Base-by-base conservation (phyloP, 1,140 invertebrate genomes). In the Drosophila watanabei region DNA sequence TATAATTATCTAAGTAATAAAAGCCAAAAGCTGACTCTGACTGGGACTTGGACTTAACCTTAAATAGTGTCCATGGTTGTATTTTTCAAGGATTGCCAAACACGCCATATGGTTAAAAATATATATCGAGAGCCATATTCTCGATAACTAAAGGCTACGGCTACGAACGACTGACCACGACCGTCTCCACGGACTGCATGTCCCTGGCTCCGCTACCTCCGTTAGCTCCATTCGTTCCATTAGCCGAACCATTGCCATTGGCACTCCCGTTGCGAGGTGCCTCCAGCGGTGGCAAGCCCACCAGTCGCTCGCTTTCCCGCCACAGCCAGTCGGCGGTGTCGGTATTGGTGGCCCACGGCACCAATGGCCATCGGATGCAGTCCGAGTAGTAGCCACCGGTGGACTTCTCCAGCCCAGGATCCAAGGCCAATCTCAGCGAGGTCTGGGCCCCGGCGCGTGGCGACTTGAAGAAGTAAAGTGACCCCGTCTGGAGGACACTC, bases 381-480 rank as follows among this genome's bases (percentile, higher is more conserved):
- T 96, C 96, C 66, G 95, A 94, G 79, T 93, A 92, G 54, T 81
- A 92, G 58, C 91, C 94, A 94, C 96, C 94, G 94, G 88, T 96
- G 95, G 93, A 95, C 95, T 14, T 95, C 82, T 70, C 96, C 96
- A 79, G 95, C 95, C 87, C 95, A 93, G 75, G 96, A 91, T 97
- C 96, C 1, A 97, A 92, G 5, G 97, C 95, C 88, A 97, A 97
- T 84, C 97, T 95, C 46, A 98, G 94, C 3, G 95, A 95, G 2
- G 97, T 98, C 93, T 98, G 97, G 10, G 96, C 96, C 1, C 97
- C 97, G 79, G 96, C 94, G 75, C 94, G 94, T 0, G 95, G 94
- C 13, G 93, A 94, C 92, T 97, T 97, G 28, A 95, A 93, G 80
- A 93, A 4, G 94, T 32, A 60, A 51, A 82, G 56, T 63, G 75